phyloP scores from a whole-genome alignment of 2,888 invertebrate species.

The Orgyia antiqua region DNA sequence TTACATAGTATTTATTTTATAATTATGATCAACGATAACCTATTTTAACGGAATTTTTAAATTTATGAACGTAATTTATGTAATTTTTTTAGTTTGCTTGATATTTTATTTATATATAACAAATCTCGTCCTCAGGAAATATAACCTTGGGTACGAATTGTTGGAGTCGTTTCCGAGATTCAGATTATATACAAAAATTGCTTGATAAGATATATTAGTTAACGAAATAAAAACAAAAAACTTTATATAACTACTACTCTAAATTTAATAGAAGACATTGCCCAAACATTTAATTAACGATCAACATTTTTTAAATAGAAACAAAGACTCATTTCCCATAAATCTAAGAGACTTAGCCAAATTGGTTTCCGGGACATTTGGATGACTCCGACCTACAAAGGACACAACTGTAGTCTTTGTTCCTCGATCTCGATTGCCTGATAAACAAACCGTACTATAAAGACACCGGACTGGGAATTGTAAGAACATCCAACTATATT shows the following conservation, averaged over 20 bases:
- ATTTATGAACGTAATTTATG: no score
- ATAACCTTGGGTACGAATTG: no score
- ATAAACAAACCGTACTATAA: slow-evolving; percentile 51
- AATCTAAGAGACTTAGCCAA: slow-evolving; percentile 28
- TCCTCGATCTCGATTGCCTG: slow-evolving; percentile 39
- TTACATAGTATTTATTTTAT: neutral
- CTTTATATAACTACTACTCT: no score
- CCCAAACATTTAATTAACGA: slow-evolving; percentile 27
- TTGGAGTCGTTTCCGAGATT: no score
- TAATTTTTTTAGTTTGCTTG: no score
- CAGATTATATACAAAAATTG: no score
- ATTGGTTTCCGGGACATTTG: slow-evolving; percentile 39
- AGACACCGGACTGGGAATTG: slow-evolving; percentile 39
- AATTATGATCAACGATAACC: neutral
- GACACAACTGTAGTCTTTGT: slow-evolving; percentile 41
- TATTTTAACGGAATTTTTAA: no score
- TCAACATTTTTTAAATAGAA: slow-evolving; percentile 18
- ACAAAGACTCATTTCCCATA: slow-evolving; percentile 20
- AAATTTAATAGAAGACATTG: no score
- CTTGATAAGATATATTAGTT: no score
- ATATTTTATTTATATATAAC: no score
- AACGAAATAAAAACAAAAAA: no score
- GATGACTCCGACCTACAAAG: slow-evolving; percentile 37
- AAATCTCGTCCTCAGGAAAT: no score
- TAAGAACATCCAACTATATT: slow-evolving; percentile 35